Conservation (phyloP, 2,797 vertebrate genomes). For the Liparis tanakae region DNA sequence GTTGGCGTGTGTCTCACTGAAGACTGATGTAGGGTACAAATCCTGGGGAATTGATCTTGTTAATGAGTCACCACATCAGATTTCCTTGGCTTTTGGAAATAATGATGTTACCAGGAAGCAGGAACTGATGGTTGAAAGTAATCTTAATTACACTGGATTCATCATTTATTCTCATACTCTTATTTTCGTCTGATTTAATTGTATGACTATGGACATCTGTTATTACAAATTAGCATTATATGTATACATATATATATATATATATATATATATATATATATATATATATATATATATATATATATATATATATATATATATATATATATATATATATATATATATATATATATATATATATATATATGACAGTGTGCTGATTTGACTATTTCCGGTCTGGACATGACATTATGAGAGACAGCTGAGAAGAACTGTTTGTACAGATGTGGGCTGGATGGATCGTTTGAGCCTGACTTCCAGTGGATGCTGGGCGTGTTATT, state of each 20-base stretch:
- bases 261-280: too few species aligned
- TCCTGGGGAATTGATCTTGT: slow-evolving; percentile 53
- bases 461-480: background rate
- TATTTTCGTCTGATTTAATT: slow-evolving; percentile 21
- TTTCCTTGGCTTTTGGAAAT: slow-evolving; percentile 51
- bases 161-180: background rate
- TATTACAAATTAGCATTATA: background rate
- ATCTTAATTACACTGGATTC: slow-evolving; percentile 27
- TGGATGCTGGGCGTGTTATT: slow-evolving; percentile 34
- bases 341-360: too few species aligned
- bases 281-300: too few species aligned
- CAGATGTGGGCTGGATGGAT: slow-evolving; percentile 24
- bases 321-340: too few species aligned
- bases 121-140: slow-evolving; percentile 50
- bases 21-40: slow-evolving; percentile 38
- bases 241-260: too few species aligned
- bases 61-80: slow-evolving; percentile 60
- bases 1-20: slow-evolving; percentile 31
- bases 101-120: slow-evolving; percentile 65
- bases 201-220: background rate
- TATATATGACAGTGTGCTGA: slow-evolving; percentile 18
- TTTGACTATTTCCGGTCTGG: slow-evolving; percentile 20
- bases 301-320: too few species aligned
- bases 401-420: slow-evolving; percentile 27
- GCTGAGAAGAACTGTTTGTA: slow-evolving; percentile 27